Evolutionary conservation across 2,888 invertebrate species (phyloP), one percentile per base, ranked within the genome.

Genomic region (Hipparchia semele): DNA sequence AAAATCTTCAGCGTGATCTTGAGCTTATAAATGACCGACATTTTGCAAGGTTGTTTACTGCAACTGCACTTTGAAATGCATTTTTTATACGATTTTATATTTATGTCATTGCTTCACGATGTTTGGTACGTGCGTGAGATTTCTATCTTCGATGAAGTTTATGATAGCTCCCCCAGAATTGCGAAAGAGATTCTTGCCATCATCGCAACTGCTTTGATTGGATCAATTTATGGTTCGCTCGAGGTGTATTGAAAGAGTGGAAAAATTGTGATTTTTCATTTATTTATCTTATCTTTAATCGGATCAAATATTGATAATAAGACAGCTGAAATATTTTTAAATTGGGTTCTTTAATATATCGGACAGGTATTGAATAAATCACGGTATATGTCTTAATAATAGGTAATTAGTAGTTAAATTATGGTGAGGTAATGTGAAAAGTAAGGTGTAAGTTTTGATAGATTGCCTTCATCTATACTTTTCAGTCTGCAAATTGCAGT

Each of bases 31-130:
- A 59, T 71, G 70, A 73, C 75, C 73, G 75, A 73, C 70, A 70
- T 75, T 68, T 75, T 61, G 58, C 75, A 75, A 75, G 75, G 73
- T 73, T 73, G 71, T 70, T 72, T 67, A 70, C 67, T 59, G 68
- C 72, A 64, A 70, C 51, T 51, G 70, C 65, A 68, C 51, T 75
- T 73, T 67, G 45, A 64, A 60, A 13, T 46, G 61, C 58, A 54
- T 72, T 56, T 69, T 73, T 75, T 70, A 39, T 56, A 58, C 23
- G 6, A 53, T 39, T 61, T 54, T 45, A 69, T 54, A 62, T 69
- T 39, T 69, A 61, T 51, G 53, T 61, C 39, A 61, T 51, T 69
- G 45, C 59, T 59, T 69, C 45, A 67, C 56, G 67, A 67, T 58
- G 13, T 65, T 33, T 45, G 2, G 46, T 33, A 65, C 10, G 10